Evolutionary conservation across 2,888 invertebrate genomes (phyloP).

Genomic region (Ornithoptera alexandrae): DNA sequence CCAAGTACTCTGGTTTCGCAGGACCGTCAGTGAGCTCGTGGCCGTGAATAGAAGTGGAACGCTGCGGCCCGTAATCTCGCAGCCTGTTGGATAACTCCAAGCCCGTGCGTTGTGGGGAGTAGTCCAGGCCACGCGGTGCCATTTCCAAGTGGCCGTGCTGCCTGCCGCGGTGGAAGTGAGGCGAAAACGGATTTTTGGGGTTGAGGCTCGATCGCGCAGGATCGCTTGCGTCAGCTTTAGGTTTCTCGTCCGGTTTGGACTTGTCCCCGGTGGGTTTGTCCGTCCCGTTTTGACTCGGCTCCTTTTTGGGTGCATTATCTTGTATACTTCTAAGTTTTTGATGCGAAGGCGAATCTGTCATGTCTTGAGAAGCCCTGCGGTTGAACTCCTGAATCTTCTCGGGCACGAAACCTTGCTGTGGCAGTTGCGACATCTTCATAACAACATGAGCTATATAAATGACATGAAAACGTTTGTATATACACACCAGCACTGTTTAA

Average conservation of each 20-base stretch:
- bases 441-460: conserved; percentile 51
- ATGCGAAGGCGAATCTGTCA: conserved; percentile 50
- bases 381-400: conserved; percentile 73
- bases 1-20: conserved; percentile 65
- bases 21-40: conserved; percentile 69
- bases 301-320: conserved; percentile 56
- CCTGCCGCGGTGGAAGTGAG: conserved; percentile 63
- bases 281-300: conserved; percentile 49
- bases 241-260: conserved; percentile 42
- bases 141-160: conserved; percentile 74
- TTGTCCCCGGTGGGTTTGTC: conserved; percentile 25
- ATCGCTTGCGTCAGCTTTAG: conserved; percentile 46
- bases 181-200: conserved; percentile 69
- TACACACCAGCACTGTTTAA: conserved; percentile 37
- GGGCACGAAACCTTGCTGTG: conserved; percentile 68
- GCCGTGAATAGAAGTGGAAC: conserved; percentile 73
- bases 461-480: conserved; percentile 50
- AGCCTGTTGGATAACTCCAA: conserved; percentile 65
- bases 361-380: conserved; percentile 66
- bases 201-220: conserved; percentile 54
- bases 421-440: conserved; percentile 63
- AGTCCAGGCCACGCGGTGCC: conserved; percentile 73
- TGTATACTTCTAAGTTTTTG: conserved; percentile 39
- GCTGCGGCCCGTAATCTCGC: conserved; percentile 68
- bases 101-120: conserved; percentile 71